Evolutionary conservation across 1,140 invertebrate species (phyloP).

Genomic region (Zeugodacus cucurbitae): DNA sequence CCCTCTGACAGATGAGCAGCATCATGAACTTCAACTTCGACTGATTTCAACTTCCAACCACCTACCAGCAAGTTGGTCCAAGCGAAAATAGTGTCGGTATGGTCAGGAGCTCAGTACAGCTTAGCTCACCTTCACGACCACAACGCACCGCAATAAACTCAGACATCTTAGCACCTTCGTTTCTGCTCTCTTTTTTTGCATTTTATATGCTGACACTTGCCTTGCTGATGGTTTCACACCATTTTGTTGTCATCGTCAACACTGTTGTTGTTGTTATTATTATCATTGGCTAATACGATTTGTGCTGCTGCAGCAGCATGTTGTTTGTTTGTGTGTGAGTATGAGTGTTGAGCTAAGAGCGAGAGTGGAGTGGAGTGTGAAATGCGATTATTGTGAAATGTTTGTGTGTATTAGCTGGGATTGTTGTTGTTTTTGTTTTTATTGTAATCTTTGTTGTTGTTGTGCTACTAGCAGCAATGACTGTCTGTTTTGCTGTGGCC

Average conservation of each 20-base stretch:
- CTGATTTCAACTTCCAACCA: neutral
- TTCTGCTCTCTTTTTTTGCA: neutral
- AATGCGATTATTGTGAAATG: constrained; percentile 1
- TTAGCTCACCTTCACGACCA: neutral
- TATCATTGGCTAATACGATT: neutral
- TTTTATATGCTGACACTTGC: constrained; percentile 22
- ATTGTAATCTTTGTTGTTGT: neutral
- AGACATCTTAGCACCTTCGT: neutral
- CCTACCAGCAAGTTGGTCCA: neutral
- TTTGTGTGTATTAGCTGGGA: neutral
- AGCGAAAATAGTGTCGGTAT: neutral
- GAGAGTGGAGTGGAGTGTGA: neutral
- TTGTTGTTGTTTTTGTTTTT: neutral
- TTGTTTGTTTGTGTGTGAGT: neutral
- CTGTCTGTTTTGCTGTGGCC: constrained; percentile 8
- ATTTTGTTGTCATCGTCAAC: neutral
- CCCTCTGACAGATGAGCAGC: no score
- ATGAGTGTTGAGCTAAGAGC: neutral
- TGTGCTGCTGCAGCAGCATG: neutral
- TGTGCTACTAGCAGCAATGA: neutral
- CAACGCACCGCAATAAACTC: neutral
- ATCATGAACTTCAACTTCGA: neutral
- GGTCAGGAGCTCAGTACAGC: neutral
- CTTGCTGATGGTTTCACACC: constrained; percentile 7
- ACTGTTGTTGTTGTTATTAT: neutral